Conservation (phyloP, 2,797 vertebrate species). For the Fringilla coelebs region DNA sequence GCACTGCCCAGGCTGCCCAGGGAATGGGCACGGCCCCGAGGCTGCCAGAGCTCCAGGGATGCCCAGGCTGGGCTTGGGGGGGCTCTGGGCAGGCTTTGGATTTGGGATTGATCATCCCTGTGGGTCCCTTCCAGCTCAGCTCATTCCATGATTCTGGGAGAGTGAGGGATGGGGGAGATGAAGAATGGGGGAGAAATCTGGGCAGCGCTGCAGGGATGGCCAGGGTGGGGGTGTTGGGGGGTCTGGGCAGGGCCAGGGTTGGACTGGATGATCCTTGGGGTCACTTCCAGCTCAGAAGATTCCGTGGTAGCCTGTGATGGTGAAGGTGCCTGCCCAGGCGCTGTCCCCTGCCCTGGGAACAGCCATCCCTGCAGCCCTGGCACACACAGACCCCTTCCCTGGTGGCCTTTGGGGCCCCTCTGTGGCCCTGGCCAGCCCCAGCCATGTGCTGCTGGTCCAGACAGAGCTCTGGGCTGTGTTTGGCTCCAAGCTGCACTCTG, state of each 20-base stretch:
- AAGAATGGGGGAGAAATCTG: no score
- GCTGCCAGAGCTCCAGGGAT: background rate
- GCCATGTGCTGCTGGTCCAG: background rate
- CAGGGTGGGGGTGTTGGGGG: background rate
- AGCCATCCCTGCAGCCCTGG: background rate
- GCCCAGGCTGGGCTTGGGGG: background rate
- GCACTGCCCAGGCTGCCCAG: background rate
- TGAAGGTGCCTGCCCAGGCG: background rate
- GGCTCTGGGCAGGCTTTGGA: no score
- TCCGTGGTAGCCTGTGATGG: background rate
- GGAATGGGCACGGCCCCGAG: background rate
- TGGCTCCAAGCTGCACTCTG: background rate
- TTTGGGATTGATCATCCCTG: no score
- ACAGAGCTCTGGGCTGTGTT: background rate
- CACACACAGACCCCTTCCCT: background rate
- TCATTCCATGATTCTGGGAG: no score
- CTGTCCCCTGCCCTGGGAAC: no score
- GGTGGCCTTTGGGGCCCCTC: background rate
- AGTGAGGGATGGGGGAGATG: no score
- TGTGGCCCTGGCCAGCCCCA: background rate
- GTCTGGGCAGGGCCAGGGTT: background rate
- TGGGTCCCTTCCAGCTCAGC: no score
- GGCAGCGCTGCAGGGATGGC: background rate
- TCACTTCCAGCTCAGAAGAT: background rate
- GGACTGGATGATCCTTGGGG: fast-evolving